These are phyloP conservation scores for Drosophila willistoni DNA, from an alignment of 1,140 invertebrate genomes.

Conservation along the genomic window DNA sequence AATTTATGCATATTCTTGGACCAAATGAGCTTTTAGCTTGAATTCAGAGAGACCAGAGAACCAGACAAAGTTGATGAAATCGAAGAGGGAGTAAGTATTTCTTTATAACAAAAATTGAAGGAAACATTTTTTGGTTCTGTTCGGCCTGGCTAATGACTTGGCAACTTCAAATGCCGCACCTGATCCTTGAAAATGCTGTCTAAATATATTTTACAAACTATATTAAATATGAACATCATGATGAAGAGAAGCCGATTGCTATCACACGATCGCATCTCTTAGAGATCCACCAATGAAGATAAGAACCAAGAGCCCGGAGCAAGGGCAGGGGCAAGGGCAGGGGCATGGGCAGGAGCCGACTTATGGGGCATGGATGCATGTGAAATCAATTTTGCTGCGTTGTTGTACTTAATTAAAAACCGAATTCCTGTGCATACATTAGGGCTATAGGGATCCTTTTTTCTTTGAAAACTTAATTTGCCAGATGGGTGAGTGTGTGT, in stretches of 20 bases:
- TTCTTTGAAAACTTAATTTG: slow-evolving; percentile 74
- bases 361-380: slow-evolving; percentile 39
- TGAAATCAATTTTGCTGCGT: slow-evolving; percentile 81
- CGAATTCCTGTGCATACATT: slow-evolving; percentile 62
- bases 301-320: slow-evolving; percentile 8
- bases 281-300: slow-evolving; percentile 58
- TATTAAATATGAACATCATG: slow-evolving; percentile 54
- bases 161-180: slow-evolving; percentile 30
- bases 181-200: slow-evolving; percentile 45
- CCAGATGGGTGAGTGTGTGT: slow-evolving; percentile 34
- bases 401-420: slow-evolving; percentile 77
- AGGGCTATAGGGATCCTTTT: slow-evolving; percentile 40
- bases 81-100: slow-evolving; percentile 2
- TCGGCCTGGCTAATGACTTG: slow-evolving; percentile 59
- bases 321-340: too few relatives aligned
- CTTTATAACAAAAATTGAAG: slow-evolving; percentile 6
- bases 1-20: slow-evolving; percentile 56
- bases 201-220: slow-evolving; percentile 72
- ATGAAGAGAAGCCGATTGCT: slow-evolving; percentile 29
- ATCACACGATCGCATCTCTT: slow-evolving; percentile 70
- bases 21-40: slow-evolving; percentile 62
- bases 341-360: too few relatives aligned
- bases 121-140: slow-evolving; percentile 21
- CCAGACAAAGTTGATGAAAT: too few relatives aligned
- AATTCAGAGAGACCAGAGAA: not conserved